Conservation (phyloP, 2,113 vertebrate species). For the Corvus hawaiiensis region DNA sequence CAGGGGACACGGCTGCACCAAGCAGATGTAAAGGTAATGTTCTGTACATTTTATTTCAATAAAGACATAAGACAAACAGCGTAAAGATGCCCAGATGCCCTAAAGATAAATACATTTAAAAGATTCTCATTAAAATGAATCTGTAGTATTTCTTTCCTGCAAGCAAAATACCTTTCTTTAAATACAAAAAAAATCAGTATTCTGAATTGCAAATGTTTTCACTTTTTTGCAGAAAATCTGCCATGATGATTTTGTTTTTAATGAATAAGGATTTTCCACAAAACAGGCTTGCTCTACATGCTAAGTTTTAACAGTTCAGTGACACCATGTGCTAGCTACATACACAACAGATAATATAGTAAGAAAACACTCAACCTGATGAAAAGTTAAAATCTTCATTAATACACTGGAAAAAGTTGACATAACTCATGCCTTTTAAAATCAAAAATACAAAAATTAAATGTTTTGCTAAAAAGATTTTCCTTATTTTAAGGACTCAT, state of each 20-base stretch:
- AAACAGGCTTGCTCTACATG: conserved; percentile 96
- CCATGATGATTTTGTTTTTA: conserved; percentile 85
- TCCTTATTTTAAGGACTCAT: conserved; percentile 95
- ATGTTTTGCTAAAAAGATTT: conserved; percentile 88
- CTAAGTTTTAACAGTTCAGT: conserved; percentile 88
- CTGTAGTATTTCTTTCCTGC: conserved; percentile 84
- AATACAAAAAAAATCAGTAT: conserved; percentile 78
- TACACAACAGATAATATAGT: conserved; percentile 88
- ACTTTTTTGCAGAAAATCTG: conserved; percentile 88
- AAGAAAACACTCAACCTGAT: conserved; percentile 93
- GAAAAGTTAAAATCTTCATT: conserved; percentile 99
- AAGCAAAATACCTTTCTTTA: conserved; percentile 90
- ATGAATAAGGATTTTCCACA: conserved; percentile 84
- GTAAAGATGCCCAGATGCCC: conserved; percentile 86
- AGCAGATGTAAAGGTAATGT: conserved; percentile 81
- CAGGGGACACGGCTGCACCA: conserved; percentile 67
- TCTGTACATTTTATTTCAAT: conserved; percentile 96
- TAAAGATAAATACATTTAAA: conserved; percentile 93
- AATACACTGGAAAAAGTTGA: conserved; percentile 98
- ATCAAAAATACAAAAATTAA: conserved; percentile 98
- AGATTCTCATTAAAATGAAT: conserved; percentile 86
- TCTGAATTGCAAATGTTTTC: conserved; percentile 77
- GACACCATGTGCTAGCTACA: conserved; percentile 92
- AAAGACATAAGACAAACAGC: conserved; percentile 88
- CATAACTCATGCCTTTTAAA: conserved; percentile 97